A percentile compares a stretch with the other conserved stretches of the same genome.
phyloP scores from a whole-genome alignment of 2,113 vertebrate species.

The Ciconia stormi region DNA sequence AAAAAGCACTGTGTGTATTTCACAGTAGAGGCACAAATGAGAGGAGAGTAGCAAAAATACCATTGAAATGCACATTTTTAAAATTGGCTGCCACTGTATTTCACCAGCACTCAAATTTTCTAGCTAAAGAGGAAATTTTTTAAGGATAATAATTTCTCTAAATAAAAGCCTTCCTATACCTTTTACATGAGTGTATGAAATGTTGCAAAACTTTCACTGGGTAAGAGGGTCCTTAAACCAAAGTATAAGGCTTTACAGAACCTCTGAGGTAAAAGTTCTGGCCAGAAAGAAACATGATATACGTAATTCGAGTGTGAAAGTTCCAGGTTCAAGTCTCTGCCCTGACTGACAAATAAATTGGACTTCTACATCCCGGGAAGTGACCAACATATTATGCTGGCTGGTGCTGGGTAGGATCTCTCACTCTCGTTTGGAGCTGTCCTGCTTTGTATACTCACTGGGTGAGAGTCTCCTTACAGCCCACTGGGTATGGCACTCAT shows the following conservation, averaged over 20 bases:
- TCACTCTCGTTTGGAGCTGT: conserved; percentile 9
- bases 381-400: neutral
- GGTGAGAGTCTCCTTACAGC: neutral
- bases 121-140: neutral
- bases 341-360: neutral
- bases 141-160: neutral
- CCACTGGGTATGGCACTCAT: neutral
- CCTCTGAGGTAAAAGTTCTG: neutral
- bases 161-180: neutral
- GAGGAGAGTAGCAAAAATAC: conserved; percentile 5
- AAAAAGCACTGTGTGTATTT: neutral
- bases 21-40: conserved; percentile 4
- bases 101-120: neutral
- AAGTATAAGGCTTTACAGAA: neutral
- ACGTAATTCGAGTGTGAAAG: neutral
- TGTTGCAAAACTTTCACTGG: neutral
- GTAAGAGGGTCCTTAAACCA: neutral
- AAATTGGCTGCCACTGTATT: neutral
- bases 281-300: neutral
- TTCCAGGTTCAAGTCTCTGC: neutral
- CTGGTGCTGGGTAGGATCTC: neutral
- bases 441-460: neutral
- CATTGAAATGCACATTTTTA: neutral
- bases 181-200: neutral
- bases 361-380: neutral